These are phyloP conservation scores for Enoplosus armatus DNA, from an alignment of 2,797 vertebrate genomes.

Conservation along the genomic window DNA sequence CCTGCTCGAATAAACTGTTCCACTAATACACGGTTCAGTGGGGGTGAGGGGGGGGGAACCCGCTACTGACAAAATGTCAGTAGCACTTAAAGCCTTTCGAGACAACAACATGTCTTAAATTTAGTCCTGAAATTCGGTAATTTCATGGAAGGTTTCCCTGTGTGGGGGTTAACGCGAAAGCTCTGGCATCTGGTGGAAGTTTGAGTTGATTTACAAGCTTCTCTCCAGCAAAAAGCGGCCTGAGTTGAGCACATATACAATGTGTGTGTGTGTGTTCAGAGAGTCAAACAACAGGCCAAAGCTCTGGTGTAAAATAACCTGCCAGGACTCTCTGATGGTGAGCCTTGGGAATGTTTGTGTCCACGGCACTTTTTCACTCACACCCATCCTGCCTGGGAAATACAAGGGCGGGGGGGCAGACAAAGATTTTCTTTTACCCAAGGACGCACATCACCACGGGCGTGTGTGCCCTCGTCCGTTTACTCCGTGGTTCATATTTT, in stretches of 20 bases:
- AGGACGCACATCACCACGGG: slow-evolving; percentile 60
- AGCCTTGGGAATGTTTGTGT: slow-evolving; percentile 59
- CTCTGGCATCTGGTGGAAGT: background rate
- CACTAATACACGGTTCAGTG: too few species aligned
- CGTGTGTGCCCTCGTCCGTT: slow-evolving; percentile 37
- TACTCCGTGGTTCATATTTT: slow-evolving; percentile 23
- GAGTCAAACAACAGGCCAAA: slow-evolving; percentile 13
- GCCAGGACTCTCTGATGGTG: slow-evolving; percentile 21
- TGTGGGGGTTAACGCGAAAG: background rate
- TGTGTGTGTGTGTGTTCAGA: background rate
- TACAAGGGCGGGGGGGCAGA: slow-evolving; percentile 65
- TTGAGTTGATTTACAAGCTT: background rate
- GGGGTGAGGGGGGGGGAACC: too few species aligned
- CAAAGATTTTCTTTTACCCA: slow-evolving; percentile 77
- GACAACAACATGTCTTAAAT: background rate
- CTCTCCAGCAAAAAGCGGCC: background rate
- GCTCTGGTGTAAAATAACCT: slow-evolving; percentile 16
- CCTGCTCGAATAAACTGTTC: background rate
- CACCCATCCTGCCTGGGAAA: slow-evolving; percentile 78
- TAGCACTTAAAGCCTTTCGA: background rate
- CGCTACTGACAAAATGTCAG: too few species aligned
- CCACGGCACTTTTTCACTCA: slow-evolving; percentile 53
- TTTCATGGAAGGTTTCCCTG: background rate
- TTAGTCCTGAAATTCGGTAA: background rate
- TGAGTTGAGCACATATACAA: background rate